These are phyloP conservation scores for Zapus hudsonius DNA, from an alignment of 2,113 vertebrate species.

Conservation along the genomic window DNA sequence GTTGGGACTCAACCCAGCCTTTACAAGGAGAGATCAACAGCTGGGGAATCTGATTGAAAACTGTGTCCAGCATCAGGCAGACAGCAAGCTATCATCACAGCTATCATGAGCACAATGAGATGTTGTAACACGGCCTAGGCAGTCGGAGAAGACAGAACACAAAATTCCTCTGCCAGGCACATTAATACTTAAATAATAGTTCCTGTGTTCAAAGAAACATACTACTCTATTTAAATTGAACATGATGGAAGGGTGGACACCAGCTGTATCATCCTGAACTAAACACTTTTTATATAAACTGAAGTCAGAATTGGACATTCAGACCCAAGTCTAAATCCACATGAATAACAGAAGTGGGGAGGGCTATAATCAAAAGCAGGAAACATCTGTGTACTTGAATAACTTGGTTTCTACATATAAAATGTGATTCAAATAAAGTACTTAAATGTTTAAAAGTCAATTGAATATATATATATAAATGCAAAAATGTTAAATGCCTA, in stretches of 20 bases:
- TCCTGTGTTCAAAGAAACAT: constrained; percentile 16
- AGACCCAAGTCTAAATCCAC: background rate
- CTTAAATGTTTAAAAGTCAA: background rate
- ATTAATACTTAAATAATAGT: background rate
- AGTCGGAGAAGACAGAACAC: background rate
- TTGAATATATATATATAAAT: constrained; percentile 17
- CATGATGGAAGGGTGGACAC: background rate
- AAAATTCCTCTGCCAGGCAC: background rate
- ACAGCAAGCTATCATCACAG: constrained; percentile 1
- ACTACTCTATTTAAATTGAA: background rate
- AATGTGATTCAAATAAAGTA: background rate
- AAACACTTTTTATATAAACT: background rate
- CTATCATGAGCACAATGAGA: background rate
- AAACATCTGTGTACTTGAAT: background rate
- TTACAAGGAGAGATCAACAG: background rate
- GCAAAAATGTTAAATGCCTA: background rate
- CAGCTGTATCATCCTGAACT: background rate
- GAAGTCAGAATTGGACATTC: background rate
- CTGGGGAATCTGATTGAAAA: background rate
- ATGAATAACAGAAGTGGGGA: background rate
- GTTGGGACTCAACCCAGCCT: background rate
- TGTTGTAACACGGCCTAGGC: background rate
- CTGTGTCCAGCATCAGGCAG: background rate
- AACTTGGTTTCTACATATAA: background rate
- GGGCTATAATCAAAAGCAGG: background rate